These are phyloP conservation scores for Melanotaenia trifasciata DNA, from an alignment of 2,797 vertebrate species.

Conservation along the genomic window DNA sequence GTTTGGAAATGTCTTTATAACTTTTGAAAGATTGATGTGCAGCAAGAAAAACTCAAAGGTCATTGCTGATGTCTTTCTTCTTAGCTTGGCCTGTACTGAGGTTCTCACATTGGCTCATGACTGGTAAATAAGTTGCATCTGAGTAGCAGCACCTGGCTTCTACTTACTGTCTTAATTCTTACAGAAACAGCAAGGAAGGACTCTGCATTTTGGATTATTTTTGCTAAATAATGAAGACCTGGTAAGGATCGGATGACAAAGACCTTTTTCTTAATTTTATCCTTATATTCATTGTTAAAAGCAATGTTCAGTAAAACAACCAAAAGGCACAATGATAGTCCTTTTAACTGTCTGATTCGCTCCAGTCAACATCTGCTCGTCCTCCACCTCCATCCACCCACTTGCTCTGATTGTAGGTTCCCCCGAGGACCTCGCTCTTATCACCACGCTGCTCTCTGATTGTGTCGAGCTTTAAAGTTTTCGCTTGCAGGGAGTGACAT, in stretches of 20 bases:
- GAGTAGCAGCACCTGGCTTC: not conserved
- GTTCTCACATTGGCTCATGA: not conserved
- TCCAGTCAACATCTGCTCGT: slow-evolving; percentile 38
- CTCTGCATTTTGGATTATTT: not conserved
- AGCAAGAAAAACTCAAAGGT: too few species aligned
- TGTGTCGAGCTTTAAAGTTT: slow-evolving; percentile 40
- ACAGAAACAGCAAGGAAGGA: not conserved
- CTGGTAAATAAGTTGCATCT: not conserved
- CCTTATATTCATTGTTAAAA: not conserved
- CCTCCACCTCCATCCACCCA: slow-evolving; percentile 33
- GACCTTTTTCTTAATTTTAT: too few species aligned
- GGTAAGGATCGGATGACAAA: too few species aligned
- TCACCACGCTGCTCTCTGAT: slow-evolving; percentile 32
- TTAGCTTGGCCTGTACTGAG: too few species aligned
- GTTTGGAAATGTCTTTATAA: too few species aligned
- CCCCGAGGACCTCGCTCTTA: slow-evolving; percentile 21
- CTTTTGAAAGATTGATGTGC: too few species aligned
- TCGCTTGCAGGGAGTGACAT: slow-evolving; percentile 20
- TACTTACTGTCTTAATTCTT: not conserved
- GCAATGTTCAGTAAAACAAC: not conserved
- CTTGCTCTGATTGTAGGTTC: slow-evolving; percentile 23
- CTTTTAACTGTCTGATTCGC: slow-evolving; percentile 13
- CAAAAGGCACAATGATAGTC: not conserved
- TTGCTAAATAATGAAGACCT: not conserved
- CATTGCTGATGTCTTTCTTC: too few species aligned